Evolutionary conservation across 2,888 invertebrate genomes (phyloP).

Genomic region (Trissoscelio sp.): DNA sequence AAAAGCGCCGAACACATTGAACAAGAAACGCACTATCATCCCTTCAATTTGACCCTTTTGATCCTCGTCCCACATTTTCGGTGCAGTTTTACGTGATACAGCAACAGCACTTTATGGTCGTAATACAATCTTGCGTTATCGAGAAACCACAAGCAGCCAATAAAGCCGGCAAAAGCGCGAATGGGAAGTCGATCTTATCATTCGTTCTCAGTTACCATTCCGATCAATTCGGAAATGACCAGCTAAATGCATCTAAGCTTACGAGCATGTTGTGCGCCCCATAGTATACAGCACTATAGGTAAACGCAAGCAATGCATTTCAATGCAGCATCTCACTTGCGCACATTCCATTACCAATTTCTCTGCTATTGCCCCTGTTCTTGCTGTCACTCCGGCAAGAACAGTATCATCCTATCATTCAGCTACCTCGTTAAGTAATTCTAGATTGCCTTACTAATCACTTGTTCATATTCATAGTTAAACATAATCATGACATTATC

Average conservation of each 20-base stretch:
- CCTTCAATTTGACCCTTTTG: constrained; percentile 53
- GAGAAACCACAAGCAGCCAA: constrained; percentile 71
- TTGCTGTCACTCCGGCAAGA: neutral
- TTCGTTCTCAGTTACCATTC: constrained; percentile 67
- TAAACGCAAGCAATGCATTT: constrained; percentile 70
- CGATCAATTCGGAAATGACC: constrained; percentile 55
- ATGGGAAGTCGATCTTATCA: constrained; percentile 73
- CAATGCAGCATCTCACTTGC: constrained; percentile 65
- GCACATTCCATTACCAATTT: constrained; percentile 25
- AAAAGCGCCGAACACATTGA: constrained; percentile 70
- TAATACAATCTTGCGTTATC: constrained; percentile 75
- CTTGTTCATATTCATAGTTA: constrained; percentile 24
- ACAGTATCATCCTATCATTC: constrained; percentile 19
- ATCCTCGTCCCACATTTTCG: constrained; percentile 47
- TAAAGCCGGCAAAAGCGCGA: constrained; percentile 70
- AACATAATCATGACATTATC: too few relatives aligned
- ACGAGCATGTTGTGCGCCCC: constrained; percentile 19
- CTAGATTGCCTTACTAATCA: constrained; percentile 70
- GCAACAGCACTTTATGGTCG: constrained; percentile 72
- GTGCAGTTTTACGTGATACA: constrained; percentile 58
- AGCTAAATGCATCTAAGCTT: constrained; percentile 53
- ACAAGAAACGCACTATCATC: constrained; percentile 57
- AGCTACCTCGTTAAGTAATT: constrained; percentile 39
- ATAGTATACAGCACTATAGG: constrained; percentile 41
- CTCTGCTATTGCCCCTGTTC: neutral